phyloP scores from a whole-genome alignment of 2,797 vertebrate species.

The Peromyscus melanophrys region DNA sequence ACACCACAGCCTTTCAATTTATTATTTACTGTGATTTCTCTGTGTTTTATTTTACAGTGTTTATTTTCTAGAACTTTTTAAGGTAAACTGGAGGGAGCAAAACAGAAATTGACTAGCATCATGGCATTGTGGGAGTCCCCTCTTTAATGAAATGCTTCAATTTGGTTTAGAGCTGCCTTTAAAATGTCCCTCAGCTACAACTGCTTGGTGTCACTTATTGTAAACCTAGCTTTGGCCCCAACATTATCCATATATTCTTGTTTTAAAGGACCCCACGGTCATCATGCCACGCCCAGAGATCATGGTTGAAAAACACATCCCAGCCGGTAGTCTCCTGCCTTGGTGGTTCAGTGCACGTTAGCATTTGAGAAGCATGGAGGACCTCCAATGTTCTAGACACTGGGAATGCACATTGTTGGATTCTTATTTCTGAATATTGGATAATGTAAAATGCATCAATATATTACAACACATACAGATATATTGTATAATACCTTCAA shows the following conservation, averaged over 20 bases:
- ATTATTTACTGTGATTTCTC: background rate
- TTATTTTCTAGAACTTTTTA: slow-evolving; percentile 21
- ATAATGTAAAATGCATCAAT: background rate
- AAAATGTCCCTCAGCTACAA: background rate
- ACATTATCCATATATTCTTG: background rate
- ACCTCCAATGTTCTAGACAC: background rate
- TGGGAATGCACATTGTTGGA: background rate
- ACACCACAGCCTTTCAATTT: background rate
- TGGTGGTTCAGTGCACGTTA: background rate
- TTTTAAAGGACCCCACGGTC: background rate
- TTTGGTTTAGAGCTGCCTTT: background rate
- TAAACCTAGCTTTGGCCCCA: background rate
- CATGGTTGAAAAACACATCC: background rate
- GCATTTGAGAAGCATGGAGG: background rate
- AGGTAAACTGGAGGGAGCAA: slow-evolving; percentile 11
- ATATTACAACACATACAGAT: too few species aligned
- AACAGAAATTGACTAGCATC: background rate
- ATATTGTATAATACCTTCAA: background rate
- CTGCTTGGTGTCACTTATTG: background rate
- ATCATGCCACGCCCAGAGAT: background rate
- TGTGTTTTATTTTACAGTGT: background rate
- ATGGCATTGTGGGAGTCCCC: background rate
- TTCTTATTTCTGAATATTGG: background rate
- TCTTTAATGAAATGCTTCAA: background rate
- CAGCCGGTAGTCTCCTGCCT: background rate